Evolutionary conservation across 2,113 vertebrate species (phyloP).

Genomic region (Notechis scutatus): DNA sequence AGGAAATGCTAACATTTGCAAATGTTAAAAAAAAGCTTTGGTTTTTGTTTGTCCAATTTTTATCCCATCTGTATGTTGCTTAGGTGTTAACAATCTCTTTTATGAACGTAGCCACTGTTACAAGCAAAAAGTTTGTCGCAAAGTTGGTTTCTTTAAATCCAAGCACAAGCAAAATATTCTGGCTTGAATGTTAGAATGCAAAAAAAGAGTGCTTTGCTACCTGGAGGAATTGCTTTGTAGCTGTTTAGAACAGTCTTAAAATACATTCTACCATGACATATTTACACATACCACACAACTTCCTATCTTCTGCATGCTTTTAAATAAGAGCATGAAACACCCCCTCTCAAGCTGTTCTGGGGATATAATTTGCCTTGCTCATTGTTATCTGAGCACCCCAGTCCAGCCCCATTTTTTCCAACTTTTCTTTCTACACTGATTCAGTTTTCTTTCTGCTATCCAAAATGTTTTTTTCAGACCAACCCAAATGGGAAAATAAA

Average conservation of each 20-base stretch:
- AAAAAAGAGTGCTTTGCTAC: not conserved
- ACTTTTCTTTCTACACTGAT: not conserved
- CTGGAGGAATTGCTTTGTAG: not conserved
- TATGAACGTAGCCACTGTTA: not conserved
- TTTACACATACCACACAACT: not conserved
- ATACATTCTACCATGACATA: accelerated
- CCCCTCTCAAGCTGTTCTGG: not conserved
- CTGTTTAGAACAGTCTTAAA: not conserved
- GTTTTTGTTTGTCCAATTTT: not conserved
- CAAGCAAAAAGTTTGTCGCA: not conserved
- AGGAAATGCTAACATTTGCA: not conserved
- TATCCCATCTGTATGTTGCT: not conserved
- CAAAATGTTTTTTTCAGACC: not conserved
- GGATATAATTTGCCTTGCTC: not conserved
- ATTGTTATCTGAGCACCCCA: not conserved
- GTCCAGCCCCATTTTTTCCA: not conserved
- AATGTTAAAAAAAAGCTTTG: not conserved
- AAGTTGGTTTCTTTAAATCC: not conserved
- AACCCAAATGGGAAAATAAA: not conserved
- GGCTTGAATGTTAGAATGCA: not conserved
- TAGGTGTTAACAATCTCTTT: not conserved
- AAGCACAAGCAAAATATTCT: accelerated
- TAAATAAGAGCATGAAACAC: not conserved
- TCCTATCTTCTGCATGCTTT: not conserved
- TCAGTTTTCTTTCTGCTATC: not conserved